Evolutionary conservation across 2,888 invertebrate genomes (phyloP), one percentile per base, ranked within the genome.

Genomic region (Smittia aterrima): DNA sequence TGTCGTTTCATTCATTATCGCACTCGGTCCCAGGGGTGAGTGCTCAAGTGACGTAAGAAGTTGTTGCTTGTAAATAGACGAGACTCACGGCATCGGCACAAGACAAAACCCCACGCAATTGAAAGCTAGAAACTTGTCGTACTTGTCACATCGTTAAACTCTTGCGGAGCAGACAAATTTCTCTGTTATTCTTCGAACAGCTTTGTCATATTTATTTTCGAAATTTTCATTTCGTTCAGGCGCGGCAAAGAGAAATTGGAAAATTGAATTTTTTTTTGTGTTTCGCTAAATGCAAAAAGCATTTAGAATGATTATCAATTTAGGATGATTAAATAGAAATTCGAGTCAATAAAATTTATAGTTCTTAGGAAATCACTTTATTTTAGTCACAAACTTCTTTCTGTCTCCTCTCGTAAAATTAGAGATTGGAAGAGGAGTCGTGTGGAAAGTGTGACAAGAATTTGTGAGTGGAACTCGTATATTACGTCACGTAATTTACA

Each of bases 61-160:
- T 32, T 47, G 47, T 47, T 47, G 32, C 16, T 47, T 47, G 47
- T 47, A 47, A 2, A 16, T 47, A 47, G 47, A 47, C 47, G 47
- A 47, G 47, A 47, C 47, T 47, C 47, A 47, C 16, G 47, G 47
- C 47, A n/a, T 47, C 16, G 47, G 47, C 13, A 47, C 32, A 32
- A 32, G 32, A 32, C 32, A 32, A 32, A 32, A 32, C 32, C 47
- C 47, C 47, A 47, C 47, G 47, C 47, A 47, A 47, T 47, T 47
- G 47, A 47, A 47, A n/a, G 47, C 47, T 13, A 47, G 16, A 64
- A 16, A 27, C 16, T 64, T 38, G 66, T 67, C 66, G 66, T 67
- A 67, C 66, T 67, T 67, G 66, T 67, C 66, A 40, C 38, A 67
- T 16, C 66, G 13, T 67, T 67, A 18, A 40, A 40, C 47, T 47